phyloP scores from a whole-genome alignment of 2,113 vertebrate species.

The Chrysemys picta region DNA sequence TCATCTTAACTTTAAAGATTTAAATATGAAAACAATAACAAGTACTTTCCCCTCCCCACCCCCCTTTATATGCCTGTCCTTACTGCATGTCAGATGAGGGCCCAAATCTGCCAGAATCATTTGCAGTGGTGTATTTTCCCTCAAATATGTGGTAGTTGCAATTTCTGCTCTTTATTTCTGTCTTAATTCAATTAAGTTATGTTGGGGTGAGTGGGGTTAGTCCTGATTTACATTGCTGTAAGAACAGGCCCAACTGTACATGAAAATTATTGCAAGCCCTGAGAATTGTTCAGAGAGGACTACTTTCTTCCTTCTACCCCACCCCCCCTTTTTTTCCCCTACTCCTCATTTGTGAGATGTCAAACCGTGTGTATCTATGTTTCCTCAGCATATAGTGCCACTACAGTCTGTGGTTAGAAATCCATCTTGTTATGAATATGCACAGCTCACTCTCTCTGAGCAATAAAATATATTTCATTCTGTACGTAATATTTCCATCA shows the following conservation, averaged over 20 bases:
- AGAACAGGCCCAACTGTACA: neutral
- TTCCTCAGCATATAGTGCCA: neutral
- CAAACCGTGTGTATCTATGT: accelerated
- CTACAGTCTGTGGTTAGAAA: neutral
- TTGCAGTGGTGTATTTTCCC: neutral
- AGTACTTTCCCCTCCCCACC: neutral
- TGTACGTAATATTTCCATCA: conserved; percentile 15
- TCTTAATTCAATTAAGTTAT: neutral
- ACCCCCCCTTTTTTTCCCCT: neutral
- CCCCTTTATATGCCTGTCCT: neutral
- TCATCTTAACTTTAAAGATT: neutral
- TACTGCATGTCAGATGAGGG: neutral
- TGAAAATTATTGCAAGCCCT: neutral
- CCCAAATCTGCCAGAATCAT: neutral
- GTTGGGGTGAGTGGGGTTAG: neutral
- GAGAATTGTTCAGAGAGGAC: neutral
- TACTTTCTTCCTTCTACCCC: neutral
- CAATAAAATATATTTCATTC: neutral
- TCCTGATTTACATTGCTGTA: neutral
- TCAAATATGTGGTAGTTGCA: neutral
- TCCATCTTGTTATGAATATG: neutral
- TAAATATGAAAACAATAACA: neutral
- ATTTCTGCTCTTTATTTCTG: neutral
- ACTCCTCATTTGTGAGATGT: neutral
- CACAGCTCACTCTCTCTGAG: neutral